These are phyloP conservation scores for Andrena cerasifolii DNA, from an alignment of 1,140 invertebrate genomes.

Conservation along the genomic window DNA sequence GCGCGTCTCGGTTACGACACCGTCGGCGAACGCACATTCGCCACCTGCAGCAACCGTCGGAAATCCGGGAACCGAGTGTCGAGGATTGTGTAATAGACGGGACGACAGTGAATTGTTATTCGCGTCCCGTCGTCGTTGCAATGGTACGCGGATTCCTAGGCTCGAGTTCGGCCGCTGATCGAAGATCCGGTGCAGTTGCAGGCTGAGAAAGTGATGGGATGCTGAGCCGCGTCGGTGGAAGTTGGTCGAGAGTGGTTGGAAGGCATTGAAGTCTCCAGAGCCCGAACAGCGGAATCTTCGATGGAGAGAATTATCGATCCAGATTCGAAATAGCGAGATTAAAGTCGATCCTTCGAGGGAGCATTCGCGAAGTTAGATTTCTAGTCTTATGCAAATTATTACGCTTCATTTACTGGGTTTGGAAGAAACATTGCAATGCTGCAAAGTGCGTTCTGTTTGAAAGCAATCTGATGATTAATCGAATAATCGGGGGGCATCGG, in stretches of 20 bases:
- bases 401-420: too few relatives aligned
- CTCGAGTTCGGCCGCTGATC: not conserved
- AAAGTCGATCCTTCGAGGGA: too few relatives aligned
- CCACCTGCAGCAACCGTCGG: constrained; percentile 24
- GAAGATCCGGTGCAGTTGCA: not conserved
- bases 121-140: not conserved
- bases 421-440: too few relatives aligned
- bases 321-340: too few relatives aligned
- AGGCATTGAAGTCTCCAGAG: not conserved
- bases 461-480: too few relatives aligned
- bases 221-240: not conserved
- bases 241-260: not conserved
- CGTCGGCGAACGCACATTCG: not conserved
- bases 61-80: constrained; percentile 22
- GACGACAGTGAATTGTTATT: constrained; percentile 2
- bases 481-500: too few relatives aligned
- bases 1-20: constrained; percentile 20
- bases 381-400: too few relatives aligned
- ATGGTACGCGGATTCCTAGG: not conserved
- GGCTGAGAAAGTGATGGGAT: not conserved
- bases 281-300: not conserved
- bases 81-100: constrained; percentile 24
- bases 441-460: too few relatives aligned
- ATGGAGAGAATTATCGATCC: too few relatives aligned
- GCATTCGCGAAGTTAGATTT: too few relatives aligned